Conservation (phyloP, 2,797 vertebrate genomes). For the Meda fulgida region DNA sequence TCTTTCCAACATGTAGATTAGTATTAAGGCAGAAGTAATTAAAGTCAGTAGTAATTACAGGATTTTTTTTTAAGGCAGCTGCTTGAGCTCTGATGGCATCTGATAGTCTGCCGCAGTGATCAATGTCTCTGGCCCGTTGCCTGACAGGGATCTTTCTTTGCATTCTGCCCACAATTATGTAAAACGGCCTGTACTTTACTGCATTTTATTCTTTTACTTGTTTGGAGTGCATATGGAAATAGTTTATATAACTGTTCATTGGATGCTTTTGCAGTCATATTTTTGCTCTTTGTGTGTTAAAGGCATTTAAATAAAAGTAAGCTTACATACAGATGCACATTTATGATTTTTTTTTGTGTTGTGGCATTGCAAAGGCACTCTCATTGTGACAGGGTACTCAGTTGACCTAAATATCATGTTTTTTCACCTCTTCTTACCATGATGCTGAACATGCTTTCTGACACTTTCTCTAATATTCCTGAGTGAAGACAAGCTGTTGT, state of each 20-base stretch:
- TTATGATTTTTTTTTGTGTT: not conserved
- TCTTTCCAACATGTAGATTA: slow-evolving; percentile 3
- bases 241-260: not conserved
- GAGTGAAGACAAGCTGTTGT: not conserved
- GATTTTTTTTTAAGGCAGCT: slow-evolving; percentile 25
- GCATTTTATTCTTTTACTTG: not conserved
- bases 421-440: not conserved
- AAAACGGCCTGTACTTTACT: not conserved
- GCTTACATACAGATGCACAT: not conserved
- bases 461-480: not conserved
- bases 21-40: slow-evolving; percentile 18
- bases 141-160: slow-evolving; percentile 7
- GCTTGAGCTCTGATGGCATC: slow-evolving; percentile 27
- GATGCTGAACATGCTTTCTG: slow-evolving; percentile 12
- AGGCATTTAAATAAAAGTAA: not conserved
- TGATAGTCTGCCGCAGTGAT: slow-evolving; percentile 31
- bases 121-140: not conserved
- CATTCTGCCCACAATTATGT: slow-evolving; percentile 17
- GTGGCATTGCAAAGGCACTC: not conserved
- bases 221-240: not conserved
- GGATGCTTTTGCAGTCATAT: not conserved
- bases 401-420: not conserved
- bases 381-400: not conserved
- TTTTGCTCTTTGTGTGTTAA: not conserved
- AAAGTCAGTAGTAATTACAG: slow-evolving; percentile 10